Percentiles rank a stretch among this genome's conserved stretches.
Evolutionary conservation across 2,888 invertebrate genomes (phyloP).

Genomic region (Cataglyphis albicans): DNA sequence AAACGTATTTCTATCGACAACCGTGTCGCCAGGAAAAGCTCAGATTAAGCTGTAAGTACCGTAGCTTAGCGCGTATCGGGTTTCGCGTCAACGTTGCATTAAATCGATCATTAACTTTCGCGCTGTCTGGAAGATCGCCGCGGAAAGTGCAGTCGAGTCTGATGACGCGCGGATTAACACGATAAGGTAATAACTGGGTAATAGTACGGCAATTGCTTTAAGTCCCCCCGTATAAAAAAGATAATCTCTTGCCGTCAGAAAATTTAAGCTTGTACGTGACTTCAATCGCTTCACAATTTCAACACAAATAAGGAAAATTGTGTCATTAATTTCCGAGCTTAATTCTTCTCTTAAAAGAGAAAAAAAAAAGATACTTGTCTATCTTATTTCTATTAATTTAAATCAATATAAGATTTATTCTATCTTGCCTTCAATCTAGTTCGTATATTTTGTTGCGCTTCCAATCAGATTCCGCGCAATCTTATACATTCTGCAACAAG

Average conservation of each 20-base stretch:
- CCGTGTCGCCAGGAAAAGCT: slow-evolving; percentile 66
- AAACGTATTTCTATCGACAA: slow-evolving; percentile 68
- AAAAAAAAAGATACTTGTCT: not conserved
- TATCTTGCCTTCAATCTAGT: slow-evolving; percentile 13
- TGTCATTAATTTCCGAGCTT: not conserved
- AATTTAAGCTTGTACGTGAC: not conserved
- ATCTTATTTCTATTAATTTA: not conserved
- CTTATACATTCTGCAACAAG: slow-evolving; percentile 46
- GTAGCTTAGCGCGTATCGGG: slow-evolving; percentile 69
- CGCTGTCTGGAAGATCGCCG: slow-evolving; percentile 39
- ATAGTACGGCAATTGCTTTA: slow-evolving; percentile 47
- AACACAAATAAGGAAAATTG: not conserved
- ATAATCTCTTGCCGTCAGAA: not conserved
- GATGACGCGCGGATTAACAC: slow-evolving; percentile 50
- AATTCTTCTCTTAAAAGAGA: not conserved
- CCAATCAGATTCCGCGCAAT: slow-evolving; percentile 21
- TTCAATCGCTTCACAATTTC: not conserved
- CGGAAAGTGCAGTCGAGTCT: slow-evolving; percentile 26
- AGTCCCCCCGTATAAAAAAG: slow-evolving; percentile 20
- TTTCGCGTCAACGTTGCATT: slow-evolving; percentile 68
- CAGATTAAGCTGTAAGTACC: slow-evolving; percentile 73
- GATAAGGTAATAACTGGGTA: slow-evolving; percentile 52
- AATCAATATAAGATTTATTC: slow-evolving; percentile 1
- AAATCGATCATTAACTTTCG: slow-evolving; percentile 71
- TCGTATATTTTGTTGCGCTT: slow-evolving; percentile 20